phyloP scores from a whole-genome alignment of 2,113 vertebrate species.

The Hydrochoerus hydrochaeris region DNA sequence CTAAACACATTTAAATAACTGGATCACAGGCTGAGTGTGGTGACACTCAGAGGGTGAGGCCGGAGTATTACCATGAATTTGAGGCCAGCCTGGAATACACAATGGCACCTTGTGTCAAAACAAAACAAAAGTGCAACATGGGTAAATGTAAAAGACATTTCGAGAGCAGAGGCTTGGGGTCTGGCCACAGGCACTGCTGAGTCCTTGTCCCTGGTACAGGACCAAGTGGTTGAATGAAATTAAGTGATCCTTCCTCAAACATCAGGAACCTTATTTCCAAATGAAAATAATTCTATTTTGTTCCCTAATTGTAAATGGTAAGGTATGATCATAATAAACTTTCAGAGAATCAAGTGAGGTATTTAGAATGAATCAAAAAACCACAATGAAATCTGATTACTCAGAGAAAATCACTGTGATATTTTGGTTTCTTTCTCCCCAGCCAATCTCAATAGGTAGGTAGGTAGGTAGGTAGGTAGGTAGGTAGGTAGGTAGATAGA shows the following conservation, averaged over 20 bases:
- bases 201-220: not conserved
- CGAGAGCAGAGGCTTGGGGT: not conserved
- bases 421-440: not conserved
- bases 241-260: not conserved
- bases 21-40: not conserved
- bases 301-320: not conserved
- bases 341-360: conserved; percentile 26
- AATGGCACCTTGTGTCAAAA: not conserved
- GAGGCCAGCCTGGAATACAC: not conserved
- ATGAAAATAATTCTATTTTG: not conserved
- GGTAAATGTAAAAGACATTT: not conserved
- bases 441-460: not conserved
- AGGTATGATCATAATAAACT: not conserved
- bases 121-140: not conserved
- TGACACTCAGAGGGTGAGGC: not conserved
- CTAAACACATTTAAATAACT: not conserved
- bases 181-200: not conserved
- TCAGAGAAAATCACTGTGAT: conserved; percentile 2
- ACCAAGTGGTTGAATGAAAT: not conserved
- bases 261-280: not conserved
- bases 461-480: not conserved
- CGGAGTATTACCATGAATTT: not conserved
- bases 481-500: no score
- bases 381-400: not conserved
- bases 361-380: conserved; percentile 33